Base-by-base conservation (phyloP, 2,113 vertebrate genomes). In the Colius striatus region DNA sequence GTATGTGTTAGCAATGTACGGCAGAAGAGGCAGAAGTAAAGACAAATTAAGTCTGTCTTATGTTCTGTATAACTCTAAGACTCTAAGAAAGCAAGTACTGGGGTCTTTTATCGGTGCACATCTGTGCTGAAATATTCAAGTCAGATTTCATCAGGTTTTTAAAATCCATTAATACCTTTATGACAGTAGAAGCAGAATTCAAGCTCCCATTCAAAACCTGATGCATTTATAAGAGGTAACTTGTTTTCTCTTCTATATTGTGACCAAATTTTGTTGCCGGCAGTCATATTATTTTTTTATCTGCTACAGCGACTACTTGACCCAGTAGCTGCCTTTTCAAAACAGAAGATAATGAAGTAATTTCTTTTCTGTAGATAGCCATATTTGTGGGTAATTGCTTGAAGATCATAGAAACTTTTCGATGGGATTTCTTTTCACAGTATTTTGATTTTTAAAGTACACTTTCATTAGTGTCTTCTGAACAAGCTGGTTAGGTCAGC, bases 81-180 rank as follows among this genome's bases (percentile, higher is more conserved):
- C 20, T 60, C 19, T 25, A 2, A 51, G 43, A 55, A 87, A 88
- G 19, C 32, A 66, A 55, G 25, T 27, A n/a, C 30, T 17, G 3
- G 20, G 8, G 26, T 47, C 27, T 82, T n/a, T 74, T 2, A 1
- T 4, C 55, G 48, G 12, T 48, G 47, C 22, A 70, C 6, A 15
- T 73, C 38, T 65, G 15, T 83, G 54, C 34, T 62, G 25, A 11
- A 80, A 50, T 86, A 5, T 43, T 77, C 19, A 6, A 43, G 26
- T 47, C 60, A 54, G 36, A 0, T 0, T 38, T 68, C n/a, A 71
- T 6, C 6, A 6, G 13, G 9, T 0, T 72, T 94, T 67, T 51
- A 62, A 89, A 85, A 63, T 58, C 45, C 22, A 5, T 80, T 62
- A 34, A 27, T 61, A 48, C 5, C 32, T 61, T 84, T 27, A 8